Base-by-base conservation (phyloP, 2,797 vertebrate species). In the Sardinella longiceps region DNA sequence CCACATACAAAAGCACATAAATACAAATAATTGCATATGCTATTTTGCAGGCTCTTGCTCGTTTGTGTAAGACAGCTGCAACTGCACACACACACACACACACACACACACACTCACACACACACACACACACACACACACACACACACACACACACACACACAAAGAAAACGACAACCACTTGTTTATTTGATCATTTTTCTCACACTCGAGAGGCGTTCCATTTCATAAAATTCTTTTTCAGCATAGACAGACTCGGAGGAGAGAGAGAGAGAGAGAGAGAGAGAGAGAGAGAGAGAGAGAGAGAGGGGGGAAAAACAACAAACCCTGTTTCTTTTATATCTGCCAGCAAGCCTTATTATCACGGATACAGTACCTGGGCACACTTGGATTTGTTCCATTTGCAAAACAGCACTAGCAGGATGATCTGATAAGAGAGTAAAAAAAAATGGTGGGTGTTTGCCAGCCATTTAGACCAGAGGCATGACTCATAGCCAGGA, bases 171-270 rank as follows among this genome's bases (percentile, higher is more conserved):
- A 18, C 10, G 33, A 77, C 33, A 77, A 33, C 7, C 18, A 15
- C 63, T 70, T 70, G 14, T 77, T 43, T 77, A 77, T 77, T 77
- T 77, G 33, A 43, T 77, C 37, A 37, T 77, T 43, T 77, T 43
- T 10, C 4, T 33, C 30, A 70, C 66, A 70, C 33, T 37, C 12
- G 4, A 37, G 66, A 74, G 66, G 66, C 2, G 37, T 37, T 43
- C 70, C 37, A 77, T 77, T 77, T 77, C 70, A 39, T 39, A 20
- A 43, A 18, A 14, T 77, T 20, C 9, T 23, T 77, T 39, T 77
- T 23, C 66, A 74, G 66, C 66, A 39, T 0, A 33, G 30, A 15
- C 30, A 37, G 5, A n/a, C n/a, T n/a, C n/a, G n/a, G n/a, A 25
- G 14, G 60, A 66, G 9, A 28, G 25, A 0, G 25, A 66, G 60